phyloP scores from a whole-genome alignment of 2,888 invertebrate genomes.

The Troides helena region DNA sequence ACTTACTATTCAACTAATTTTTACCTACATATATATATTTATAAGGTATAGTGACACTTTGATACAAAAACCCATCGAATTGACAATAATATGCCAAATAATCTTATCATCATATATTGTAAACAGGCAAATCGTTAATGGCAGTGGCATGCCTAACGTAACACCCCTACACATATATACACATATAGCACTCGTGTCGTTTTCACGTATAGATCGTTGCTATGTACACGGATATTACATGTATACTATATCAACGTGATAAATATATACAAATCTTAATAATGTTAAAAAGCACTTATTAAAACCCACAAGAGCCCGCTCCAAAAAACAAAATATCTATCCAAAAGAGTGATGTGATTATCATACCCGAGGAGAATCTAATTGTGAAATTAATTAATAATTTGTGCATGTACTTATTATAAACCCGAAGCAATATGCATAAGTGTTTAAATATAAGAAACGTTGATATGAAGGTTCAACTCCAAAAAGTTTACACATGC shows the following conservation, averaged over 20 bases:
- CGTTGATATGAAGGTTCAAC: too few species aligned
- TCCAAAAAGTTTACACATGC: too few species aligned
- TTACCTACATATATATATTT: slow-evolving; percentile 34
- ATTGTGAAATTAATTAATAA: slow-evolving; percentile 34
- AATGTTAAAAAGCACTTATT: slow-evolving; percentile 71
- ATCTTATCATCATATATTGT: slow-evolving; percentile 39
- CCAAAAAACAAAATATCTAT: slow-evolving; percentile 40
- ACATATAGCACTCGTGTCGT: slow-evolving; percentile 68
- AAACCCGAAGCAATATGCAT: slow-evolving; percentile 27
- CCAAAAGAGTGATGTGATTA: slow-evolving; percentile 42
- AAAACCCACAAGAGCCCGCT: slow-evolving; percentile 51
- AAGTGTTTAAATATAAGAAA: slow-evolving; percentile 17
- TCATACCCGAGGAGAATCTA: slow-evolving; percentile 30
- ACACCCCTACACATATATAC: slow-evolving; percentile 71
- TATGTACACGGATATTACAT: slow-evolving; percentile 64
- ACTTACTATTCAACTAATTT: slow-evolving; percentile 39
- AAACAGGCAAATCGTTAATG: slow-evolving; percentile 54
- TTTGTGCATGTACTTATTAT: slow-evolving; percentile 29
- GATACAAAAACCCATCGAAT: slow-evolving; percentile 35
- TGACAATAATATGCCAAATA: slow-evolving; percentile 37
- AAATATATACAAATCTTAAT: slow-evolving; percentile 73
- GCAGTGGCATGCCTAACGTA: slow-evolving; percentile 66
- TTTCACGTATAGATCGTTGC: slow-evolving; percentile 63
- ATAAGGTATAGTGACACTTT: slow-evolving; percentile 29
- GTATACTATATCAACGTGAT: slow-evolving; percentile 69